phyloP scores from a whole-genome alignment of 2,113 vertebrate genomes.

The Benthochromis sp. region DNA sequence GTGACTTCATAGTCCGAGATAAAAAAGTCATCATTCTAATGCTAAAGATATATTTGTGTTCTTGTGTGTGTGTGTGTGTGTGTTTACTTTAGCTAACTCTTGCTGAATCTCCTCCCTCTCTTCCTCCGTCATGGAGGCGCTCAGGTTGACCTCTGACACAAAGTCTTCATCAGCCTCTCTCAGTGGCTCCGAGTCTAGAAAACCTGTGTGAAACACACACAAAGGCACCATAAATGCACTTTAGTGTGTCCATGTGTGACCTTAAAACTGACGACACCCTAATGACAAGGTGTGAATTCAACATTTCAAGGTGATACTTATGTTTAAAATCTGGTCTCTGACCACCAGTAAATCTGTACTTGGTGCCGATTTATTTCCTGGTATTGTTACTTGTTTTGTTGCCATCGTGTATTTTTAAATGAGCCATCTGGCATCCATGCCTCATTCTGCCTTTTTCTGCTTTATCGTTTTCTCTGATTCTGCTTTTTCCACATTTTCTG shows the following conservation, averaged over 20 bases:
- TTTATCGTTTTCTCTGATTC: neutral
- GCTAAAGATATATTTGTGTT: neutral
- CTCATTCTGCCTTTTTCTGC: neutral
- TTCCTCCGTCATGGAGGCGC: conserved; percentile 80
- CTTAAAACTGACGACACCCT: neutral
- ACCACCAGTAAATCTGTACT: neutral
- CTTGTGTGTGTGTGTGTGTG: neutral
- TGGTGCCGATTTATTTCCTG: neutral
- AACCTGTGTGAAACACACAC: conserved; percentile 66
- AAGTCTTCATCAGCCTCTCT: conserved; percentile 82
- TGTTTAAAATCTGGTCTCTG: neutral
- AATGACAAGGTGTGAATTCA: neutral
- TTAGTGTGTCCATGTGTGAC: neutral
- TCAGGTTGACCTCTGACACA: conserved; percentile 77
- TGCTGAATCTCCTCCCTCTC: conserved; percentile 86
- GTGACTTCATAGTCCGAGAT: neutral
- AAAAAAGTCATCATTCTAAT: neutral
- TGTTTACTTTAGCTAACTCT: conserved; percentile 81
- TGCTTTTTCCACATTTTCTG: neutral
- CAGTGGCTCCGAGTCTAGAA: conserved; percentile 80
- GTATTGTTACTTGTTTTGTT: neutral
- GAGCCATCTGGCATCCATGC: neutral
- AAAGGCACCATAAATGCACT: neutral
- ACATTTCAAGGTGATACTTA: neutral
- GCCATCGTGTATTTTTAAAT: neutral